Evolutionary conservation across 2,888 invertebrate genomes (phyloP), one percentile per base, ranked within the genome.

Genomic region (Lomographa bimaculata): DNA sequence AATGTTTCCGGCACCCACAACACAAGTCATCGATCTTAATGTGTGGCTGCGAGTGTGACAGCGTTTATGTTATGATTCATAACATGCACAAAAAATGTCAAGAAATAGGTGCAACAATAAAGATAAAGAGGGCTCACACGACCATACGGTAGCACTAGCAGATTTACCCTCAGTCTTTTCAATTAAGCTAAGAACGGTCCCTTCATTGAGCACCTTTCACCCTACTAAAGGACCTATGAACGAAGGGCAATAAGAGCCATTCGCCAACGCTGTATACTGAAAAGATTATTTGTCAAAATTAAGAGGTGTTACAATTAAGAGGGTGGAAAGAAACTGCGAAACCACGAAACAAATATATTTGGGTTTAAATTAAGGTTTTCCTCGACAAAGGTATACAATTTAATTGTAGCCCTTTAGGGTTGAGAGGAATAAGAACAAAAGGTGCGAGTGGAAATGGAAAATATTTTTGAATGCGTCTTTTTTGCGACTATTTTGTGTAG

Each of bases 131-230:
- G 30, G 14, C 42, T 10, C 36, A 43, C 51, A 61, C 50, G 59
- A 59, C 60, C 70, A 67, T 65, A 60, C 68, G 64, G 34, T 39
- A 54, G 49, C 45, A 38, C 48, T 46, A 32, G 37, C 54, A 46
- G 50, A 50, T 71, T 73, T 64, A 71, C 67, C 68, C 70, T 63
- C 62, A 67, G 66, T 62, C 64, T 63, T 70, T 74, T 71, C 71
- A 72, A 74, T 74, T 72, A 74, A 66, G 63, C 64, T 70, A 60
- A 71, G 62, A 66, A 69, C 66, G 64, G 63, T 62, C 64, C 62
- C 40, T 53, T 48, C 47, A 50, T 51, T 41, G 21, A 46, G 28
- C 42, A 24, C 34, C 43, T 46, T 44, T 36, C 34, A 28, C 24
- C 42, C 32, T 37, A 36, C 36, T 43, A 36, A 43, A 43, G 26